These are phyloP conservation scores for Esperia sulphurella DNA, from an alignment of 2,888 invertebrate genomes.

Conservation along the genomic window DNA sequence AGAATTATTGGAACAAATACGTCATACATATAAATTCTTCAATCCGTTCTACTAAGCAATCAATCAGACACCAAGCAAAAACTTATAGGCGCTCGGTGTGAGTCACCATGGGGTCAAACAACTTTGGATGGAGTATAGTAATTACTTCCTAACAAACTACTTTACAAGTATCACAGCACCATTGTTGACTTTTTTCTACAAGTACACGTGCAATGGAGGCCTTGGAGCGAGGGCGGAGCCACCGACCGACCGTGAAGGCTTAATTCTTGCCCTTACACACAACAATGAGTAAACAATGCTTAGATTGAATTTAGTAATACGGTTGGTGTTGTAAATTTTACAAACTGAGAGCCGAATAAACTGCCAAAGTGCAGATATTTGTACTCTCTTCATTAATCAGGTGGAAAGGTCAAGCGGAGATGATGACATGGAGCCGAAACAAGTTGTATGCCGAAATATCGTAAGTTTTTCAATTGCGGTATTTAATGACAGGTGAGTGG, in stretches of 20 bases:
- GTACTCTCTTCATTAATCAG: too few relatives aligned
- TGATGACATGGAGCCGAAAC: too few relatives aligned
- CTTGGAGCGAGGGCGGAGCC: slow-evolving; percentile 46
- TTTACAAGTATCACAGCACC: slow-evolving; percentile 25
- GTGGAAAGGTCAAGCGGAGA: too few relatives aligned
- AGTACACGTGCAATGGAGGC: slow-evolving; percentile 39
- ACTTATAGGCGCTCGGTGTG: slow-evolving; percentile 15
- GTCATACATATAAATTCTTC: not conserved
- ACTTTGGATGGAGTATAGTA: slow-evolving; percentile 37
- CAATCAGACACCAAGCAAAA: slow-evolving; percentile 1
- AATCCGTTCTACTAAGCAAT: not conserved
- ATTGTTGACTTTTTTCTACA: slow-evolving; percentile 41
- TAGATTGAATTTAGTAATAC: not conserved
- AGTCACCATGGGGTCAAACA: slow-evolving; percentile 44
- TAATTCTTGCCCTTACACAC: slow-evolving; percentile 36
- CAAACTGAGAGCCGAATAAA: too few relatives aligned
- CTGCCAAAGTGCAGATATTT: too few relatives aligned
- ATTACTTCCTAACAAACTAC: slow-evolving; percentile 45
- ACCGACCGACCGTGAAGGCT: slow-evolving; percentile 51
- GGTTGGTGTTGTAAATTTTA: too few relatives aligned
- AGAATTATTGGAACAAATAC: not conserved
- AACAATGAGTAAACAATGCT: slow-evolving; percentile 18
- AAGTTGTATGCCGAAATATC: too few relatives aligned
- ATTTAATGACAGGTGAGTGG: too few relatives aligned
- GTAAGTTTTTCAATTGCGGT: too few relatives aligned